Base-by-base conservation (phyloP, 2,888 invertebrate genomes). In the Resseliella maxima region DNA sequence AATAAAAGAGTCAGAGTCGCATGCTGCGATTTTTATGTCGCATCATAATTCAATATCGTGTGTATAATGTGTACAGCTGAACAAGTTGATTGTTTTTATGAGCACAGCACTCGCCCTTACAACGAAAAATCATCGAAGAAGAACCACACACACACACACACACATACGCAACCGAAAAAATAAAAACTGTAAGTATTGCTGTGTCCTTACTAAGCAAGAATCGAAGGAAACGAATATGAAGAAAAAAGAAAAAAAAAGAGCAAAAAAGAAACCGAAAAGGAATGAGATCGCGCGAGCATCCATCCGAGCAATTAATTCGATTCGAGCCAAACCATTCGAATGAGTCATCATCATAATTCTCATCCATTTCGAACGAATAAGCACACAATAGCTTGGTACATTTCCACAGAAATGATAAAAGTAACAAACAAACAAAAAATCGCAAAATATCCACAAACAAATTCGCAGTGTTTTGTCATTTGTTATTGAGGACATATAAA, bases 261-360 rank as follows among this genome's bases (percentile, higher is more conserved):
- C 46, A 18, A 50, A 8, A 12, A 18, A 50, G 18, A 50, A 50
- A 50, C 8, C 18, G 41, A 8, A 8, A 41, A 12, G 46, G 46
- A 72, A 72, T 72, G 72, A 72, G 35, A 72, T 31, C 8, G 18
- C 31, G 72, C 72, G 27, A 59, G 72, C 72, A 72, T 31, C 15
- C 72, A 72, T 72, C 31, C 72, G 15, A 72, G 15, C 72, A 72
- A 72, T 72, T 72, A 72, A 72, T 72, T 72, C 72, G 21, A 35
- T 72, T 72, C 35, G 72, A 72, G 72, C 31, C 59, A 59, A 72
- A 72, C 72, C 72, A 72, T 72, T 72, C 72, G 72, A 72, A 31
- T 72, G 72, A 72, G 72, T 72, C 72, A 72, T 72, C 72, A 72
- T 72, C 72, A 72, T 72, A 27, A 72, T 72, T 72, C 35, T 72